Base-by-base conservation (phyloP, 2,797 vertebrate genomes). In the Thunnus albacares region DNA sequence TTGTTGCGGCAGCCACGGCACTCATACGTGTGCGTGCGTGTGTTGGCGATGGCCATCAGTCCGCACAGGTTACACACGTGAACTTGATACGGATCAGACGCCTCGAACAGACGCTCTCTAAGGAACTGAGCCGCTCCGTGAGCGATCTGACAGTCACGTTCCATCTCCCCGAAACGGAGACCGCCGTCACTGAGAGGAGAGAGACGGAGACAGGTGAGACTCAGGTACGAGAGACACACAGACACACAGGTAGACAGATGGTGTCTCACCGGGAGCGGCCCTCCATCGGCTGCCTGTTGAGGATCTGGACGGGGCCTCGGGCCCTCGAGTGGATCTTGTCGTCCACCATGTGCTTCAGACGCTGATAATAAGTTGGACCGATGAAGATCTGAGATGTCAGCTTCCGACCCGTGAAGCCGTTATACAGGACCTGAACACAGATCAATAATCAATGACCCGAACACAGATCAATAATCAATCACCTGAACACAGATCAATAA, bases 301-400 rank as follows among this genome's bases (percentile, higher is more conserved):
- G 97, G 86, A 99, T 99, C 95, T 99, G 98, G 77, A 99, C 98
- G 0, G 98, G 98, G 0, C 98, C 98, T 20, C 98, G 94, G 55
- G 98, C 98, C 77, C 98, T 95, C 0, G 98, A 99, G 93, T 99
- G 98, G 92, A 99, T 99, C 94, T 99, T 99, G 75, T 99, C 98
- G 30, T 99, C 98, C 75, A 99, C 98, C 98, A 99, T 99, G 83
- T 99, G 98, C 89, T 99, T 99, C 78, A 99, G 91, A 30, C 98
- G 96, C 90, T 99, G 98, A 79, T 99, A 99, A 38, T 99, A 99
- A 0, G 98, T 99, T 2, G 98, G 98, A 0, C 98, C 98, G 24
- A 99, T 96, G 92, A 99, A 99, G 91, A 99, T 99, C 91, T 99
- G 98, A 1, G 98, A 99, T 9, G 98, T 99, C 85, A 99, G 96